Conservation (phyloP, 92 coral and sea anemone species). For the Porites evermanni region DNA sequence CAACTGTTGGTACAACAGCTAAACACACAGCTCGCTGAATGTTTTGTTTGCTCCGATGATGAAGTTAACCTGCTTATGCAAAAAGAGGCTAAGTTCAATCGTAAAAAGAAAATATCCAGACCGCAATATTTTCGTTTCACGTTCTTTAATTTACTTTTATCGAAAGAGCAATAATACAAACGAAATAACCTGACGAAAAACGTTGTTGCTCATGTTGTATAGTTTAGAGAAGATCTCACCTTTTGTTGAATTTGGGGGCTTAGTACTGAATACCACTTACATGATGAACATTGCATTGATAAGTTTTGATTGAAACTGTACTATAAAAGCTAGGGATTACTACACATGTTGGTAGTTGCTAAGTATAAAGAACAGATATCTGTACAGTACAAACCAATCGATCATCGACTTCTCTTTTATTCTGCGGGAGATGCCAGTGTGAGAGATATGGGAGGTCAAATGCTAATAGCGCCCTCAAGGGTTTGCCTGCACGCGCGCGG, state of each 20-base stretch:
- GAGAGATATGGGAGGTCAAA: constrained; percentile 4
- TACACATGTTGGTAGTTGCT: neutral
- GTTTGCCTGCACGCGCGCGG: neutral
- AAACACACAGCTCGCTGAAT: neutral
- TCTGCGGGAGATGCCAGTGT: constrained; percentile 1
- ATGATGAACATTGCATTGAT: no score
- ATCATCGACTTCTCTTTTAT: constrained; percentile 14
- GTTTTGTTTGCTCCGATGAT: neutral
- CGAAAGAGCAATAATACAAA: neutral
- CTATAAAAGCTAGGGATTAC: neutral
- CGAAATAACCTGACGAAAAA: no score
- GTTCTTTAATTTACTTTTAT: neutral
- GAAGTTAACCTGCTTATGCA: neutral
- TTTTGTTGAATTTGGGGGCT: no score
- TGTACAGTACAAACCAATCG: constrained; percentile 11
- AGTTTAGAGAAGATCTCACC: no score
- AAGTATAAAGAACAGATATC: neutral
- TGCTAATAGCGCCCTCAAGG: neutral
- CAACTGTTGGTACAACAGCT: neutral
- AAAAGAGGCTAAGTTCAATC: neutral
- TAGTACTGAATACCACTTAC: no score
- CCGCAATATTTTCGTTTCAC: neutral
- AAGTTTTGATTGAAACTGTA: no score
- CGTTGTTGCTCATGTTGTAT: no score
- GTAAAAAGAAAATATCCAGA: neutral